Percentiles rank a stretch among this genome's conserved stretches.
phyloP scores from a whole-genome alignment of 1,140 invertebrate genomes.

The Procambarus virginalis region DNA sequence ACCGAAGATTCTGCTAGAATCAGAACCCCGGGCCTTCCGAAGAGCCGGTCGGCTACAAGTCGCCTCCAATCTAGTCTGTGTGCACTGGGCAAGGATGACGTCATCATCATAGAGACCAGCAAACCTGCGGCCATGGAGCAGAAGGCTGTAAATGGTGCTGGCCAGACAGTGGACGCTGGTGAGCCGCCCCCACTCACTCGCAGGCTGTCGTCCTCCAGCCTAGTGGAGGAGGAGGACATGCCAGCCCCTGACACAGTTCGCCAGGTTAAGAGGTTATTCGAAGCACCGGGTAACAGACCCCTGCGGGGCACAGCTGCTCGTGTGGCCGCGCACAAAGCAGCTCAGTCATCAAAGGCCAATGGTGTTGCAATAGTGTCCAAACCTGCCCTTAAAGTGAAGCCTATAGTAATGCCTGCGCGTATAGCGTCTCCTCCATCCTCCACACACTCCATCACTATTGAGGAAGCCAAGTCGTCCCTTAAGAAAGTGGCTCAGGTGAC shows the following conservation, averaged over 20 bases:
- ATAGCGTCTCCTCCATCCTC: slow-evolving; percentile 37
- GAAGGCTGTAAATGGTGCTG: slow-evolving; percentile 34
- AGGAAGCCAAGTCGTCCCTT: slow-evolving; percentile 47
- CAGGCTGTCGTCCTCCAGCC: slow-evolving; percentile 60
- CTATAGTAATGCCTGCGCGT: slow-evolving; percentile 26
- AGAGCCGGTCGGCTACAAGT: slow-evolving; percentile 55
- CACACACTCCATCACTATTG: slow-evolving; percentile 35
- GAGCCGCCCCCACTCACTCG: slow-evolving; percentile 71
- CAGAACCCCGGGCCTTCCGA: slow-evolving; percentile 29
- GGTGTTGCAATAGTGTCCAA: slow-evolving; percentile 39
- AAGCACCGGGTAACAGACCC: slow-evolving; percentile 74
- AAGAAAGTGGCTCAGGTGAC: slow-evolving; percentile 45
- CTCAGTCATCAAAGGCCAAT: slow-evolving; percentile 48
- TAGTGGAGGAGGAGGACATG: slow-evolving; percentile 86
- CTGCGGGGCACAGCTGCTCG: slow-evolving; percentile 61
- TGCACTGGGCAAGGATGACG: slow-evolving; percentile 74
- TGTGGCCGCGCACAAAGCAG: slow-evolving; percentile 63
- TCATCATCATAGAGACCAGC: slow-evolving; percentile 74
- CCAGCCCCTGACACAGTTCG: slow-evolving; percentile 90
- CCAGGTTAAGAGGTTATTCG: slow-evolving; percentile 88
- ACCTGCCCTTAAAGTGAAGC: slow-evolving; percentile 51
- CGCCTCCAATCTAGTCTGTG: slow-evolving; percentile 54
- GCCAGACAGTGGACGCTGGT: slow-evolving; percentile 52
- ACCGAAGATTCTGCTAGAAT: slow-evolving; percentile 31
- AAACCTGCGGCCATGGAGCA: slow-evolving; percentile 56